phyloP scores from a whole-genome alignment of 1,140 invertebrate species.

The Brachionus rotundiformis region DNA sequence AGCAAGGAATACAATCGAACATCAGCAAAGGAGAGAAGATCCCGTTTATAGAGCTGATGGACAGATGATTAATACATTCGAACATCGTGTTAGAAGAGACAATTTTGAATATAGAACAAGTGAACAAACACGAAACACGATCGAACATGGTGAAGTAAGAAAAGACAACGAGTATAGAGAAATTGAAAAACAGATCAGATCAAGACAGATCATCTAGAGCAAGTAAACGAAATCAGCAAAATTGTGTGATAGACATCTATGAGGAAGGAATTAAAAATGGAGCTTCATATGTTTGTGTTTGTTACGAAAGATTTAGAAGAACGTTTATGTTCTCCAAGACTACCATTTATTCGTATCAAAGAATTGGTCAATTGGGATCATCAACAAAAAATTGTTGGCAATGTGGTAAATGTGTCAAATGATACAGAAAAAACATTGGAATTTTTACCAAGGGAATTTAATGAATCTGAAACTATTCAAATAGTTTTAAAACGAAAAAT shows the following conservation, averaged over 20 bases:
- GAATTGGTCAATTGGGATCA: not conserved
- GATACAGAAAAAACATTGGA: not conserved
- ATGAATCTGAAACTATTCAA: not conserved
- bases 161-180: no score
- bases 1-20: not conserved
- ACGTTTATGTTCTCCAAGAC: not conserved
- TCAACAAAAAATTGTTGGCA: not conserved
- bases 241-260: not conserved
- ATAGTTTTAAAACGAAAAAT: not conserved
- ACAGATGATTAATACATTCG: not conserved
- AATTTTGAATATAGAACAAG: not conserved
- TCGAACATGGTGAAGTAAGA: not conserved
- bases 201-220: no score
- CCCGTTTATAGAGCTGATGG: not conserved
- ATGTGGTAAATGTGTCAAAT: conserved; percentile 31
- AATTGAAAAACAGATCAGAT: no score
- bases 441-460: not conserved
- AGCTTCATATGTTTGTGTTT: conserved; percentile 4
- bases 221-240: not conserved
- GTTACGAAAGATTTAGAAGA: not conserved
- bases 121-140: not conserved
- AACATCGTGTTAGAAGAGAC: not conserved
- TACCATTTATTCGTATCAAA: conserved; percentile 11
- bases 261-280: not conserved
- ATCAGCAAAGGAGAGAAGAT: not conserved